These are phyloP conservation scores for Dufourea novaeangliae DNA, from an alignment of 1,140 invertebrate species.

Conservation along the genomic window DNA sequence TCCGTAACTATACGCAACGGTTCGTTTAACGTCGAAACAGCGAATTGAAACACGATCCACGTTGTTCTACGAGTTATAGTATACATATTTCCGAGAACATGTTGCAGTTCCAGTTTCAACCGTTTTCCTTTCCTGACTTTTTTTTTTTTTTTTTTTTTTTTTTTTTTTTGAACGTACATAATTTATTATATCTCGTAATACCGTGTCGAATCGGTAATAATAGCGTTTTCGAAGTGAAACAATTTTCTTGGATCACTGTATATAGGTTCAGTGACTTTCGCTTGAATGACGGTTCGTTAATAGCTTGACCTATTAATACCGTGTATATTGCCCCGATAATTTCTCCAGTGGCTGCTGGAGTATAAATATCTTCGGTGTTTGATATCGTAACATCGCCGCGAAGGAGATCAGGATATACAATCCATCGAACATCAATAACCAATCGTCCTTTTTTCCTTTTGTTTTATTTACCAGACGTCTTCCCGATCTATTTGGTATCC, in stretches of 20 bases:
- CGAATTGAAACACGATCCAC: background rate
- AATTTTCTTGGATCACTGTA: background rate
- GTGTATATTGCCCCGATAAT: background rate
- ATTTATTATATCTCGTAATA: no score
- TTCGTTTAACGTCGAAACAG: background rate
- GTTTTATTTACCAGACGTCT: no score
- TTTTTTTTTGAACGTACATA: no score
- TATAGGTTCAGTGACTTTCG: background rate
- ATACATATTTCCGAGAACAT: no score
- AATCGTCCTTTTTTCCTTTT: no score
- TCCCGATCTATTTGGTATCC: no score
- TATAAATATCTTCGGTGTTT: background rate
- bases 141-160: no score
- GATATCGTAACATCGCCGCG: background rate
- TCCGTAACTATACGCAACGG: background rate
- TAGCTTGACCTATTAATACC: background rate
- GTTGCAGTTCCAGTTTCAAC: background rate
- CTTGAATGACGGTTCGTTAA: background rate
- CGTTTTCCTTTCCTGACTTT: no score
- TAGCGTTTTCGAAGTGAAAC: background rate
- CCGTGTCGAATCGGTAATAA: background rate
- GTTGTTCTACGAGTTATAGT: background rate
- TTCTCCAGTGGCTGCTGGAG: background rate
- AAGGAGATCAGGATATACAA: background rate
- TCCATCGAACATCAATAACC: background rate